Percentiles rank a stretch among this genome's conserved stretches.
Evolutionary conservation across 2,888 invertebrate species (phyloP).

Genomic region (Lithophane semibrunnea): DNA sequence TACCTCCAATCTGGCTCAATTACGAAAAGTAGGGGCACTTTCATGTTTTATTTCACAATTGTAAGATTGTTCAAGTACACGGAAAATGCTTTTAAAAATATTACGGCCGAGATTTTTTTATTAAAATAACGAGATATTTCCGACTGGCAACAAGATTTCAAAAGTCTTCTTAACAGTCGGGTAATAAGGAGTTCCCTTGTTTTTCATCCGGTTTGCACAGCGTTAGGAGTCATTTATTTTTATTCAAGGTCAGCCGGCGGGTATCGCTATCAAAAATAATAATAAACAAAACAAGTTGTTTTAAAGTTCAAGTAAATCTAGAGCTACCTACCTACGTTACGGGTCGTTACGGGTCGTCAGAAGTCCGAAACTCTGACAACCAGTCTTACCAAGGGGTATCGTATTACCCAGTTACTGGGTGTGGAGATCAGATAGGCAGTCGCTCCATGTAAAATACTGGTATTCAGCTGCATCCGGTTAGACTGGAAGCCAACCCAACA

Average conservation of each 20-base stretch:
- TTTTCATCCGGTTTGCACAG: neutral
- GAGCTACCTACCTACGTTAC: neutral
- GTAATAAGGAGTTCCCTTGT: neutral
- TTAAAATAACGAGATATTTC: conserved; percentile 4
- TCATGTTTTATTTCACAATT: conserved; percentile 49
- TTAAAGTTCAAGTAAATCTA: neutral
- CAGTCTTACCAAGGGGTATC: no score
- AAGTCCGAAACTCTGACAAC: no score
- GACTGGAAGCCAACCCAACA: no score
- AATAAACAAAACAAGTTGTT: neutral
- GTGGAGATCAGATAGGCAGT: no score
- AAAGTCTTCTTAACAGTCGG: neutral
- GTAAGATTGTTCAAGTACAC: conserved; percentile 34
- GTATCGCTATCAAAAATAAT: no score
- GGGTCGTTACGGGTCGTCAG: no score
- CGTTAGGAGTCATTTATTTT: neutral
- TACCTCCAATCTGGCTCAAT: conserved; percentile 56
- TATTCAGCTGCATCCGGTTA: no score
- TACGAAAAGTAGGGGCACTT: conserved; percentile 51
- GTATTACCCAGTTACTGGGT: no score
- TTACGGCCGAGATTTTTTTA: neutral
- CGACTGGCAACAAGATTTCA: neutral
- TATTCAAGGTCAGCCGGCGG: neutral
- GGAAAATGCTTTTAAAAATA: conserved; percentile 34
- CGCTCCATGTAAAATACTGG: no score